Base-by-base conservation (phyloP, 2,797 vertebrate species). In the Nannoperca australis region DNA sequence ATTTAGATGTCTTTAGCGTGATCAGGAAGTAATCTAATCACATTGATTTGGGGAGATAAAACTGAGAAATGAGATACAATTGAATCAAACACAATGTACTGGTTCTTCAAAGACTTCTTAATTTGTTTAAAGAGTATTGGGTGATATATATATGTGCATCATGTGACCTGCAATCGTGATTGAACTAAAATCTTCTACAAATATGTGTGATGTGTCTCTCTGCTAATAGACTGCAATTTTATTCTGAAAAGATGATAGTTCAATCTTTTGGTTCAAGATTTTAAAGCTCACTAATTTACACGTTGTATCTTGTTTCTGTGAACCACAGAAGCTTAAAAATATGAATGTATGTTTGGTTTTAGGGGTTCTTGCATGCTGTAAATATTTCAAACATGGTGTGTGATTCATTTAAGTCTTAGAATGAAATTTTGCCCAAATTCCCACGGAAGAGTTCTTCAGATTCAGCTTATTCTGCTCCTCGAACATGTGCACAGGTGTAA, bases 1-100 rank as follows among this genome's bases (percentile, higher is more conserved):
- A 51, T 61, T 73, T 18, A 54, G n/a, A 68, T 32, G 30, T 32
- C 5, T 32, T 59, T 70, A 50, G 38, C 45, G 47, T 58, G 61
- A 79, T 67, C 42, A 53, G 61, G 50, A 38, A 10, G 58, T 58
- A 20, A 45, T 75, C 36, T 24, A 50, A 67, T 40, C 36, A 38
- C 44, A 66, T 27, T 8, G 50, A 75, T 66, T 42, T 30, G 5
- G 24, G 42, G 7, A 61, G 38, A 71, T 50, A 49, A 49, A 42
- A 50, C 13, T 3, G 3, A 36, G 24, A 13, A 44, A 30, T 42
- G 18, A 66, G n/a, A 65, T 65, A 50, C 18, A 60, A 44, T 30
- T 51, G n/a, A 47, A 61, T 47, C 22, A 51, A 22, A 47, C 18
- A 63, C 11, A 47, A 14, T 44, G 32, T 32, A 13, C 17, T 12